These are phyloP conservation scores for Sterrhoptilus dennistouni DNA, from an alignment of 2,113 vertebrate species.

Conservation along the genomic window DNA sequence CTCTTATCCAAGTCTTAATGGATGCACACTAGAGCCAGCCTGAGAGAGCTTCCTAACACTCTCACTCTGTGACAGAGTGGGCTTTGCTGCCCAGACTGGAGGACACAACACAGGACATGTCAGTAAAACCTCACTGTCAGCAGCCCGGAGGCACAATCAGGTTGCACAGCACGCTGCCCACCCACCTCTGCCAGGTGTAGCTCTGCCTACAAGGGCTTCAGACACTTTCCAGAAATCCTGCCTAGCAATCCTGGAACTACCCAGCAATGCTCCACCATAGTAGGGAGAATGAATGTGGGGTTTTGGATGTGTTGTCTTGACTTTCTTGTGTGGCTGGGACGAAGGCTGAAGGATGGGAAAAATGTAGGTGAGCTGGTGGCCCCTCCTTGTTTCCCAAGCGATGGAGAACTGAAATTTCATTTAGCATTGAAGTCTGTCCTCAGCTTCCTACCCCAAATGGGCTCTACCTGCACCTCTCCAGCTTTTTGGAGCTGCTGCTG, in stretches of 20 bases:
- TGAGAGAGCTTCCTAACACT: background rate
- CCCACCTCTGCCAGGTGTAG: background rate
- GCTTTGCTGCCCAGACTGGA: background rate
- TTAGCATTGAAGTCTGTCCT: background rate
- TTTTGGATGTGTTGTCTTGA: background rate
- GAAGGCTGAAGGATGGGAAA: background rate
- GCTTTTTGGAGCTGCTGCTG: background rate
- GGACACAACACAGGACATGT: background rate
- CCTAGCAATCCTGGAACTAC: background rate
- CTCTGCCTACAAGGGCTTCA: background rate
- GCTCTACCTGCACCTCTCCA: background rate
- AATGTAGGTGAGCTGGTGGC: background rate
- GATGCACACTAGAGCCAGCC: background rate
- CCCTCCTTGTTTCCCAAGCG: background rate
- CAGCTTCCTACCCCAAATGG: background rate
- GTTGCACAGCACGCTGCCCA: background rate
- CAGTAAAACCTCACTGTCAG: background rate
- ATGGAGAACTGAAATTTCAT: background rate
- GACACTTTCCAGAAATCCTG: background rate
- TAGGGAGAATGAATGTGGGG: background rate
- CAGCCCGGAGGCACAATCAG: background rate
- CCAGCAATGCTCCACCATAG: background rate
- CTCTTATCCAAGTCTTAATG: conserved; percentile 1
- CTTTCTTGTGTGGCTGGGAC: background rate
- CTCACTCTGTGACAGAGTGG: background rate